phyloP scores from a whole-genome alignment of 2,888 invertebrate genomes.

The Formica aserva region DNA sequence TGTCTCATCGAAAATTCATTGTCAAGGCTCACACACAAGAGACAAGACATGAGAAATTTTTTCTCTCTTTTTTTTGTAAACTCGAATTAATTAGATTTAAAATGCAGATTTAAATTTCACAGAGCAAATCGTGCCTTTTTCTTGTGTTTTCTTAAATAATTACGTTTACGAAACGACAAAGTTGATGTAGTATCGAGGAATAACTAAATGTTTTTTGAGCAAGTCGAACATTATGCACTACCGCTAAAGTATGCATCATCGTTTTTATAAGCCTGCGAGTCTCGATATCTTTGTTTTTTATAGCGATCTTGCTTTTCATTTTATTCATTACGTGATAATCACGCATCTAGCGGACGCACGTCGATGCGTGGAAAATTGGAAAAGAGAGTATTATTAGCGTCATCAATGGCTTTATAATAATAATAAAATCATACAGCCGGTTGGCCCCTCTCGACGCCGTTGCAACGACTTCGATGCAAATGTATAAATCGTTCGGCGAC shows the following conservation, averaged over 20 bases:
- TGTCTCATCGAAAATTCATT: slow-evolving; percentile 23
- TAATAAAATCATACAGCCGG: slow-evolving; percentile 10
- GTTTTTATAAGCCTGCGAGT: background rate
- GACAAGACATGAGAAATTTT: no score
- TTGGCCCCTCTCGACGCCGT: background rate
- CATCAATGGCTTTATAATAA: slow-evolving; percentile 24
- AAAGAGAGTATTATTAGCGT: background rate
- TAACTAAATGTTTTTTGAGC: background rate
- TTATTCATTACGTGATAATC: background rate
- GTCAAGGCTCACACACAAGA: background rate
- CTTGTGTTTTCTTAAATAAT: background rate
- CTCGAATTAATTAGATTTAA: background rate
- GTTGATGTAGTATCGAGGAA: background rate
- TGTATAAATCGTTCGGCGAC: background rate
- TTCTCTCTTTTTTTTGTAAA: background rate
- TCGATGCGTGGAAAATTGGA: background rate
- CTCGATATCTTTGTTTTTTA: background rate
- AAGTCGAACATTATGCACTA: background rate
- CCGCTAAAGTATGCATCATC: background rate
- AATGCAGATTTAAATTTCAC: background rate
- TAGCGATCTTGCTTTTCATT: background rate
- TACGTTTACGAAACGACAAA: background rate
- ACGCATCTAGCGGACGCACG: no score
- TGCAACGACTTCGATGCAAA: slow-evolving; percentile 36
- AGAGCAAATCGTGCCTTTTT: background rate